Percentiles rank a stretch among this genome's conserved stretches.
These are phyloP conservation scores for Dunckerocampus dactyliophorus DNA, from an alignment of 2,113 vertebrate genomes.

Conservation along the genomic window DNA sequence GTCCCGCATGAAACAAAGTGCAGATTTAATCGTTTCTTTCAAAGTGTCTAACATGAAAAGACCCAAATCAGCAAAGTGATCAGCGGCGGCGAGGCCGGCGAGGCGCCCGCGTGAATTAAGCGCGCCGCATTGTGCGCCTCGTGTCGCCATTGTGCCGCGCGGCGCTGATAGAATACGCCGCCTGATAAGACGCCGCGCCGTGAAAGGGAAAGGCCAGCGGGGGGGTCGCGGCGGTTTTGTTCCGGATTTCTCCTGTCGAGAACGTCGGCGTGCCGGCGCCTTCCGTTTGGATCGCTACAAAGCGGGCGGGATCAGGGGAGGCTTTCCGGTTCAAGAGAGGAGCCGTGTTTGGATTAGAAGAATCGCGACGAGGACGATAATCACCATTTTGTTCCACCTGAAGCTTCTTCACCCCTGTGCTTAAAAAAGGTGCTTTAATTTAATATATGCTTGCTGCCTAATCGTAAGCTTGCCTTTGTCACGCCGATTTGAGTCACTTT, in stretches of 20 bases:
- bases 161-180: conserved; percentile 46
- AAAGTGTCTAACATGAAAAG: background rate
- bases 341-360: conserved; percentile 64
- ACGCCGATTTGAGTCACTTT: background rate
- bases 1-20: background rate
- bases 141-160: conserved; percentile 28
- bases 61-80: conserved; percentile 9
- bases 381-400: conserved; percentile 70
- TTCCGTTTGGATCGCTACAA: conserved; percentile 67
- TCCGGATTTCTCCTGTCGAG: conserved; percentile 35
- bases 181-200: conserved; percentile 36
- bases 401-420: conserved; percentile 51
- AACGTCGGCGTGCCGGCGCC: conserved; percentile 52
- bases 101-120: conserved; percentile 3
- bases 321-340: conserved; percentile 62
- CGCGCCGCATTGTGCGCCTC: conserved; percentile 9
- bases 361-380: conserved; percentile 44
- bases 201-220: conserved; percentile 26
- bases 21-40: background rate
- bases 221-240: conserved; percentile 46
- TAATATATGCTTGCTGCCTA: conserved; percentile 71
- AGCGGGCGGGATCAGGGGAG: conserved; percentile 61
- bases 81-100: background rate
- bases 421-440: conserved; percentile 65
- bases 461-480: conserved; percentile 56